Evolutionary conservation across 2,797 vertebrate genomes (phyloP).

Genomic region (Scolopax bukidnonensis): DNA sequence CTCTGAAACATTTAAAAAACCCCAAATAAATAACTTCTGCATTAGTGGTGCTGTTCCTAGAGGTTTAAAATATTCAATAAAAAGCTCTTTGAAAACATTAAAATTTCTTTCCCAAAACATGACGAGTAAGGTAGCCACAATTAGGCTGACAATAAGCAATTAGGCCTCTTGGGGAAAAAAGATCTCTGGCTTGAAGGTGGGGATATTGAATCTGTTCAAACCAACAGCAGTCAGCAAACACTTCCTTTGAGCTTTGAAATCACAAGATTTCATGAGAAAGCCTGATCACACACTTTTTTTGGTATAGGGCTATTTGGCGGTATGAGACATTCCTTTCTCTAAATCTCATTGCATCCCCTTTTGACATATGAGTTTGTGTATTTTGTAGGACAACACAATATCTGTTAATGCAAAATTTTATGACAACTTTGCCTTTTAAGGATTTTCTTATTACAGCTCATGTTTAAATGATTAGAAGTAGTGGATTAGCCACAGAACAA

Average conservation of each 20-base stretch:
- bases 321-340: neutral
- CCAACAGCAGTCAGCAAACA: neutral
- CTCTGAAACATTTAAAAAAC: neutral
- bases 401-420: neutral
- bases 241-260: neutral
- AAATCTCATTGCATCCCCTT: neutral
- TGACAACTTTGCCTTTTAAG: neutral
- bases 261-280: neutral
- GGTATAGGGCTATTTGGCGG: rapidly evolving
- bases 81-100: neutral
- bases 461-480: neutral
- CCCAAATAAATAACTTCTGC: neutral
- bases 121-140: neutral
- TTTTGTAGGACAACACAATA: neutral
- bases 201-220: neutral
- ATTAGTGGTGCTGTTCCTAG: neutral
- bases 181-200: neutral
- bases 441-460: neutral
- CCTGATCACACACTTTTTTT: neutral
- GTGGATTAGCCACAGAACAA: neutral
- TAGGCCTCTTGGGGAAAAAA: neutral
- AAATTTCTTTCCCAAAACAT: neutral
- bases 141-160: neutral
- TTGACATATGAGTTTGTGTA: neutral
- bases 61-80: neutral